Base-by-base conservation (phyloP, 23 tunicate species). In the Halocynthia aurantium region DNA sequence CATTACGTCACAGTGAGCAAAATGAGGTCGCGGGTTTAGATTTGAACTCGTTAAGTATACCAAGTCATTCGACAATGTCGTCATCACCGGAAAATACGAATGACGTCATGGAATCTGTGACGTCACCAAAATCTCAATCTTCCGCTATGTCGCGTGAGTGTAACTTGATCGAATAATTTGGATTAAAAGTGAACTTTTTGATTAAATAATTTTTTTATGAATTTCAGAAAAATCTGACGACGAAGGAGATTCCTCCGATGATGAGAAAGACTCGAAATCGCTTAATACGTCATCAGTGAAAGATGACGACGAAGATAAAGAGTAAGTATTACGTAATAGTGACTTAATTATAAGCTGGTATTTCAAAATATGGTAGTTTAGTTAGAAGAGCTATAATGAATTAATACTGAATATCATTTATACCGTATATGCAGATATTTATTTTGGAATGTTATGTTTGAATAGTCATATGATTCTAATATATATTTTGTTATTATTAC, bases 101-200 rank as follows among this genome's bases (percentile, higher is more conserved):
- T 79, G 94, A 88, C 84, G 81, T 83, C 53, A 79, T 71, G 9
- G 87, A 83, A 13, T 71, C 74, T 6, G 57, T 71, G 53, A 52
- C 71, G 79, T 84, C 94, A 20, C 81, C 87, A 5, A 88, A 81
- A 80, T 83, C 87, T 52, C 80, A 76, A 19, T 62, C 83, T 13
- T 83, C 81, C 50, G 70, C 72, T 12, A 5, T 82, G 60, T 82
- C 93, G 52, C 86, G 93, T 87, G 31, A 82, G 93, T 77, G 51
- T 56, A 31, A 0, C 4, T 8, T 77, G 56, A 72, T 13, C 76
- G 5, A 72, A 50, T 10, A 15, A 0, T 15, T 60, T 15, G 64
- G 1, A n/a, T n/a, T 60, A 60, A 15, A 60, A n/a, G 64, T 2
- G 17, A 15, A n/a, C 1, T 15, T 15, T n/a, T 60, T 60, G 4